Evolutionary conservation across 2,797 vertebrate species (phyloP), one percentile per base, ranked within the genome.

Genomic region (Neostethus bicornis): DNA sequence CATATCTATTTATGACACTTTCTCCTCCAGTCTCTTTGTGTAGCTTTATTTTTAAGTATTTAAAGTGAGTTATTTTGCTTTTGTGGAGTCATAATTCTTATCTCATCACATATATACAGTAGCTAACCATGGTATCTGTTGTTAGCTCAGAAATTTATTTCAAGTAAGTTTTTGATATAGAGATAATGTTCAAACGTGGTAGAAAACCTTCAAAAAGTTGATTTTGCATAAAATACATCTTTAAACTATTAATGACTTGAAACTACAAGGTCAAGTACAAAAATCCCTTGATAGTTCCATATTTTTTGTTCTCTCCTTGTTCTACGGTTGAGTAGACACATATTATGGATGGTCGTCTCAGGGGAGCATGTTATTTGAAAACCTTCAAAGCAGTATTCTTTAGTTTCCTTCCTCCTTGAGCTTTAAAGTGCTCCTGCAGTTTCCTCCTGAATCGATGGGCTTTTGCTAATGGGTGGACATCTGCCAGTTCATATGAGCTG

Each of bases 401-500:
- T 25, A 11, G 53, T 80, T 76, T 76, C 80, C 70, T 59, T 49
- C 72, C 65, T 85, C 76, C 65, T 48, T 70, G 19, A 24, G 58
- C 73, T 76, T 52, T 52, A 71, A 67, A 80, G 74, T 80, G 77
- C 76, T 84, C 66, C 59, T 50, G 58, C 64, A 24, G 53, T 79
- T 51, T 75, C 67, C 47, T 45, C 54, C 60, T 39, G 50, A 70
- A 83, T 89, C 83, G 60, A 88, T 89, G 80, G 57, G 54, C 79
- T 79, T 74, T 69, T 55, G 74, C 84, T 90, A 89, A 89, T 88
- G 85, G 85, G 55, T 44, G 17, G 54, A 73, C 79, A 81, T 86
- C 78, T 85, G 80, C 67, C 62, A 25, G 62, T 63, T 70, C 51
- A 72, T 53, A 14, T 61, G 72, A 60, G 66, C 53, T 53, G 41